Evolutionary conservation across 2,888 invertebrate genomes (phyloP).

Genomic region (Drosophila pegasa): DNA sequence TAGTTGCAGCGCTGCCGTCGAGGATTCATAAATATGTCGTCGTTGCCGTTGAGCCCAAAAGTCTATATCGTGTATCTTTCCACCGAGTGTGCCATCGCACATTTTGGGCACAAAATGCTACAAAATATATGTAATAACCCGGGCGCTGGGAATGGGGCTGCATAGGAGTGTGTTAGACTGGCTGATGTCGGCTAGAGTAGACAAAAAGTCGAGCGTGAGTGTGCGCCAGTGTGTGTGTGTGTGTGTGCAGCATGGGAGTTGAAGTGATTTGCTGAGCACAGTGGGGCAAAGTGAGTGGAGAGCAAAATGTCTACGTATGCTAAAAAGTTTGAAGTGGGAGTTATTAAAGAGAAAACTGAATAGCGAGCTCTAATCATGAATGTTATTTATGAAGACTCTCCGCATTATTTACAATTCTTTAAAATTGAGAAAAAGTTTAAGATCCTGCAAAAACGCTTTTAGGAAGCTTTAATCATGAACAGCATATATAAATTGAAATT

Average conservation of each 20-base stretch:
- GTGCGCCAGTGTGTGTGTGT: not conserved
- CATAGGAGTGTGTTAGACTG: constrained; percentile 14
- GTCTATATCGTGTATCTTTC: constrained; percentile 64
- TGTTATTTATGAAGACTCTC: no score
- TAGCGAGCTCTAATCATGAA: no score
- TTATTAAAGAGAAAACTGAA: no score
- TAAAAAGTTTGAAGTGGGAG: no score
- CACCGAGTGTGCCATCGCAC: constrained; percentile 53
- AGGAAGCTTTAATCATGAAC: no score
- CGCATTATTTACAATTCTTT: no score
- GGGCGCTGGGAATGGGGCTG: constrained; percentile 23
- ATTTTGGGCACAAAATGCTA: constrained; percentile 76
- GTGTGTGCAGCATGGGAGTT: constrained; percentile 5
- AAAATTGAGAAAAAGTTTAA: no score
- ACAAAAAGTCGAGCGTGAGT: constrained; percentile 40
- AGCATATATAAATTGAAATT: no score
- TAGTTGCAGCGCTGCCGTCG: constrained; percentile 42
- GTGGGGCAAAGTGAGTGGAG: constrained; percentile 19
- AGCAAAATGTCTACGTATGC: no score
- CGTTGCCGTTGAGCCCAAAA: constrained; percentile 48
- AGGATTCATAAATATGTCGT: constrained; percentile 75
- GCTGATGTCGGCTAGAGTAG: constrained; percentile 42
- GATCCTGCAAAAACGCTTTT: no score
- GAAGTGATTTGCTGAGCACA: constrained; percentile 40
- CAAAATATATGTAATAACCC: constrained; percentile 75